Conservation (phyloP, 2,888 invertebrate genomes). For the Arge pagana region DNA sequence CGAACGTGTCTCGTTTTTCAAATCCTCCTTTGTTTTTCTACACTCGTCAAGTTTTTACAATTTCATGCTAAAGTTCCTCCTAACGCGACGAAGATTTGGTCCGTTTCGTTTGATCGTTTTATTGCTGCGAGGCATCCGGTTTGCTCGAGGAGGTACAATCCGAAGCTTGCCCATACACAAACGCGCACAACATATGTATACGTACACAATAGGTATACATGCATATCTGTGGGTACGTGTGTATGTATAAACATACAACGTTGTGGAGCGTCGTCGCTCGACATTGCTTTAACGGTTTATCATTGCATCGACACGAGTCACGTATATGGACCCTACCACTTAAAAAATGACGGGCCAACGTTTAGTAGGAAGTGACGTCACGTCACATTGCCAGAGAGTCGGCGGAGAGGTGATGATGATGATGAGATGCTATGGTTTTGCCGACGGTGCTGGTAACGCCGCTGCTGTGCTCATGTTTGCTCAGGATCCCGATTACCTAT, state of each 20-base stretch:
- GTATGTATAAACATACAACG: conserved; percentile 6
- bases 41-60: too few species aligned
- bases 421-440: too few species aligned
- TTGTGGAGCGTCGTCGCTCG: conserved; percentile 34
- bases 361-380: conserved; percentile 55
- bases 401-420: too few species aligned
- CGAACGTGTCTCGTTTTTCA: too few species aligned
- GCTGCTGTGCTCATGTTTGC: too few species aligned
- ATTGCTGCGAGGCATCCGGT: conserved; percentile 30
- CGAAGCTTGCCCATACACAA: too few species aligned
- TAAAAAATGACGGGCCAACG: conserved; percentile 35
- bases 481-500: too few species aligned
- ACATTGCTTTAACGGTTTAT: conserved; percentile 49
- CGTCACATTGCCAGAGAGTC: background rate
- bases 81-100: conserved; percentile 26
- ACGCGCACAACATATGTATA: too few species aligned
- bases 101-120: conserved; percentile 27
- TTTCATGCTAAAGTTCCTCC: too few species aligned
- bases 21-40: too few species aligned
- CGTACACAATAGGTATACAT: conserved; percentile 22
- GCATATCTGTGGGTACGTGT: conserved; percentile 11
- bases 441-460: too few species aligned
- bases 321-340: conserved; percentile 40
- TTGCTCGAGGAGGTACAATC: conserved; percentile 29
- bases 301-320: conserved; percentile 53